Base-by-base conservation (phyloP, 1,140 invertebrate species). In the Drosophila azteca region DNA sequence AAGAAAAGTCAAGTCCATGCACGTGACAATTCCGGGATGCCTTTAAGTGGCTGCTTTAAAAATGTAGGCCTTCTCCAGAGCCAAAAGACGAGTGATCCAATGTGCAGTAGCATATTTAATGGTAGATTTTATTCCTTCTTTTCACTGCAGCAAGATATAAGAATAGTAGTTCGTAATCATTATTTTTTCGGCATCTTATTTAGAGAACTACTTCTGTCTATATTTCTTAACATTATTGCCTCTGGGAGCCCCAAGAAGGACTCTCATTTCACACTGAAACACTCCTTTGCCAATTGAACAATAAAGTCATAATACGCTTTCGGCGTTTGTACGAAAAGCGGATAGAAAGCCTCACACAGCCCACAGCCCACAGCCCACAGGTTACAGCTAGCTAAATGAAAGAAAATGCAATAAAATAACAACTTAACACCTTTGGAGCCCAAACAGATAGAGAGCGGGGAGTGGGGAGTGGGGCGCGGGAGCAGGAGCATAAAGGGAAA, bases 351-450 rank as follows among this genome's bases (percentile, higher is more conserved):
- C 70, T 67, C 45, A 61, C 58, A 51, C 29, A 29, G 29, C 64
- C 17, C 50, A 55, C 50, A 68, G 63, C 31, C 6, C 58, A 51
- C 29, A 29, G 29, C 64, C 17, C 50, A 55, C 50, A 68, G 63
- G n/a, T n/a, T n/a, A n/a, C n/a, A n/a, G n/a, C 31, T 3, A 35
- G 72, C 50, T 51, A 76, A 76, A 76, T 77, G 73, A 76, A 75
- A 77, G 76, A 77, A 77, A 77, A 77, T 77, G 73, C 73, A 77
- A 77, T 77, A 77, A 76, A 77, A 77, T 77, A 77, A 77, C 73
- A 76, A 77, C 73, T 77, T 77, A 77, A 77, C 73, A 77, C 73
- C 73, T 77, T 68, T 77, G 72, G 72, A 63, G 72, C 73, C 76
- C 76, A 58, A 62, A 53, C 58, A 77, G 64, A 77, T 63, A 68